Base-by-base conservation (phyloP, 2,888 invertebrate genomes). In the Arrhopalites spinosus region DNA sequence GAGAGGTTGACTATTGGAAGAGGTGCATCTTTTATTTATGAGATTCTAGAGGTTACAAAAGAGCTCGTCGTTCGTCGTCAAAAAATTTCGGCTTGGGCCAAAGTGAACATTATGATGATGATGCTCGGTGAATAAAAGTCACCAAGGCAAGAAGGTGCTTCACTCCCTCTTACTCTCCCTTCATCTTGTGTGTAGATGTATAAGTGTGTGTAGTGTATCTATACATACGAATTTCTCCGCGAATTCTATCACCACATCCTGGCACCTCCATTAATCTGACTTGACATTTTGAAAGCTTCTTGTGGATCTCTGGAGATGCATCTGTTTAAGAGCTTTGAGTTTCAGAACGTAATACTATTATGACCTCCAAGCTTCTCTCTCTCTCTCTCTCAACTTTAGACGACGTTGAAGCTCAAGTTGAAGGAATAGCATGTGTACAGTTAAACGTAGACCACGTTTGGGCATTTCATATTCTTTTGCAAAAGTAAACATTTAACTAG, bases 221-320 rank as follows among this genome's bases (percentile, higher is more conserved):
- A 11, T 36, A 36, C 36, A 36, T 36, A 36, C 36, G 36, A 36
- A 72, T 72, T 72, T 72, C 74, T 71, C 64, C 59, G 53, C 70
- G 59, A 59, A 59, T 78, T 75, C 75, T 72, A 78, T 76, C 75
- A 78, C 61, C 73, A 73, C 70, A 66, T 75, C 76, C 25, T 75
- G 75, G 72, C 75, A 75, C 72, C 75, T 75, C 77, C 36, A 75
- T 77, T 77, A 77, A 77, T 77, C 75, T 75, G 69, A 73, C 59
- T 69, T 77, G 77, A 75, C 75, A 75, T 75, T 75, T 77, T 75
- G 74, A 77, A 77, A 77, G 75, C 70, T 70, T 70, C 70, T 70
- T 70, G 70, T 70, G 70, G 50, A 64, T 67, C 77, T 77, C 77
- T 77, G 56, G 77, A 77, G 77, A 77, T 77, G 77, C 77, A 77